These are phyloP conservation scores for Triops longicaudatus DNA, from an alignment of 1,140 invertebrate species.

Conservation along the genomic window DNA sequence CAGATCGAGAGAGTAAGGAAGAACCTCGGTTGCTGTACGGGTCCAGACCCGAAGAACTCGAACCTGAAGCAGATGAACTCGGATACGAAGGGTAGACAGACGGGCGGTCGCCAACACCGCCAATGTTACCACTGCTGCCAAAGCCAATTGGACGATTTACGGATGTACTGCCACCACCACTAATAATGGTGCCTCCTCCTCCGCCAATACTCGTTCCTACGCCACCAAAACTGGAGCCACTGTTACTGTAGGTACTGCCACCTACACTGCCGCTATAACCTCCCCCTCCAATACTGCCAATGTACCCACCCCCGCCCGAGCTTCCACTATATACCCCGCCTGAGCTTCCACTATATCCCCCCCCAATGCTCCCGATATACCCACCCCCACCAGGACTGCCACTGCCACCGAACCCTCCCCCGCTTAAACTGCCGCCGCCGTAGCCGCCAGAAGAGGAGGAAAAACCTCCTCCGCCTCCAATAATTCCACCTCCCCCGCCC, in stretches of 20 bases:
- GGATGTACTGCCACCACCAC: not conserved
- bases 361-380: not conserved
- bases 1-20: not conserved
- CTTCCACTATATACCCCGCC: not conserved
- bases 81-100: not conserved
- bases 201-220: not conserved
- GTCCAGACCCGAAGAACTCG: constrained; percentile 8
- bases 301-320: not conserved
- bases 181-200: not conserved
- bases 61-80: not conserved
- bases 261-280: not conserved
- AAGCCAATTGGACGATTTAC: not conserved
- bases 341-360: not conserved
- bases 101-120: constrained; percentile 34
- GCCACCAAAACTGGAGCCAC: not conserved
- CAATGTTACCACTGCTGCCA: constrained; percentile 28
- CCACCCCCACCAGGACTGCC: not conserved
- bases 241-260: not conserved
- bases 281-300: not conserved
- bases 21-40: constrained; percentile 13
- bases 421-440: too few species aligned
- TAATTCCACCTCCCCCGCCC: constrained; percentile 33
- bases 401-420: too few species aligned
- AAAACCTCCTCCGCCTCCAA: constrained; percentile 30
- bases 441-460: too few species aligned